Evolutionary conservation across 1,140 invertebrate genomes (phyloP).

Genomic region (Caligus rogercresseyi): DNA sequence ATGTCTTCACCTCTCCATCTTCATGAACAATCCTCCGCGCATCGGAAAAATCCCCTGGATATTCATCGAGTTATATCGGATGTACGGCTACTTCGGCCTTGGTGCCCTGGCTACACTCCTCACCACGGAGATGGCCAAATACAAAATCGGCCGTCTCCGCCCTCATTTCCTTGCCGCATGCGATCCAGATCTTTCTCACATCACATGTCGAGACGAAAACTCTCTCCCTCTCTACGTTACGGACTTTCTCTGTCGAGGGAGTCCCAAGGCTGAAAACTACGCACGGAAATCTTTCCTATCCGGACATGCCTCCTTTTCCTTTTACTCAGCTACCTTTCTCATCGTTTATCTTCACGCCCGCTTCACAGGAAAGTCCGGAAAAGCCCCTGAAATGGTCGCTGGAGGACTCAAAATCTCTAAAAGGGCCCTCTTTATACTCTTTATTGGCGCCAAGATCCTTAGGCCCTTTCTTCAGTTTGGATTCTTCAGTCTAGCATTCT

Average conservation of each 20-base stretch:
- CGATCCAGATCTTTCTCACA: conserved; percentile 28
- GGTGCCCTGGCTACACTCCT: conserved; percentile 3
- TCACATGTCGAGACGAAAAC: conserved; percentile 19
- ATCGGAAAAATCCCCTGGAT: conserved; percentile 14
- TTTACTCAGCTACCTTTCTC: conserved; percentile 26
- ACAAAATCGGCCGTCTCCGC: conserved; percentile 36
- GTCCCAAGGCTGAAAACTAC: conserved; percentile 21
- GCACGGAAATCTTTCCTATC: conserved; percentile 36
- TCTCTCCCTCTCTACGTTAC: conserved; percentile 3
- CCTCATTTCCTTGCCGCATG: conserved; percentile 40
- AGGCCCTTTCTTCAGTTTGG: conserved; percentile 31
- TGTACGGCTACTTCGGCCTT: conserved; percentile 15
- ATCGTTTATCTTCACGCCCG: conserved; percentile 30
- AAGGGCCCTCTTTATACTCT: background rate
- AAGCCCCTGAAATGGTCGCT: too few relatives aligned
- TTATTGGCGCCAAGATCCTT: conserved; percentile 24
- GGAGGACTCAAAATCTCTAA: background rate
- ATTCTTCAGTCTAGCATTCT: conserved; percentile 28
- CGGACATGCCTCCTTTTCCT: conserved; percentile 38
- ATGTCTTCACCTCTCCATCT: background rate
- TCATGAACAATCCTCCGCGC: background rate
- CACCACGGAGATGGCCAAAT: conserved; percentile 28
- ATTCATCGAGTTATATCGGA: conserved; percentile 9
- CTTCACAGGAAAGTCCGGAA: background rate
- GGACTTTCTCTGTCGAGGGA: conserved; percentile 1